These are phyloP conservation scores for Ctenopoma kingsleyae DNA, from an alignment of 2,797 vertebrate species.

Conservation along the genomic window DNA sequence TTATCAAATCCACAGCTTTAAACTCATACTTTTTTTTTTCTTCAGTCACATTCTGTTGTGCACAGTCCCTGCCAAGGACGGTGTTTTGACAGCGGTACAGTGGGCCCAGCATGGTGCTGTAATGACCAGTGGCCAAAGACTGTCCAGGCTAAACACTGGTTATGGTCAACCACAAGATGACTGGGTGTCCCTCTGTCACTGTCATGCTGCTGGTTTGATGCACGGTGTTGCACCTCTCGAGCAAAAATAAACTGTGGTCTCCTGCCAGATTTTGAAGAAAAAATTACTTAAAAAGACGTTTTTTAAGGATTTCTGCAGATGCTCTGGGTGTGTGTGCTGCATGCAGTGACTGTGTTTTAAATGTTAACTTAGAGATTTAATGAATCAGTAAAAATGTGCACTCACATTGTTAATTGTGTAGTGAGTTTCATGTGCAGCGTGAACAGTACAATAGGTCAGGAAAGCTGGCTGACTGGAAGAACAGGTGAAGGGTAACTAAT, in stretches of 20 bases:
- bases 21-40: conserved; percentile 12
- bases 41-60: conserved; percentile 29
- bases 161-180: conserved; percentile 74
- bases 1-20: conserved; percentile 17
- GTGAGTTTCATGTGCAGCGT: neutral
- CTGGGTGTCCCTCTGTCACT: conserved; percentile 60
- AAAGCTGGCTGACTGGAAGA: neutral
- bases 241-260: conserved; percentile 62
- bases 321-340: neutral
- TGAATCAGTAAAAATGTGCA: neutral
- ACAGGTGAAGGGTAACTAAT: neutral
- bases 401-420: neutral
- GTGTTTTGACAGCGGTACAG: conserved; percentile 68
- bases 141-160: conserved; percentile 70
- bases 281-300: conserved; percentile 28
- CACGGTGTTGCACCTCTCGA: conserved; percentile 50
- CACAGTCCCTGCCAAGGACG: conserved; percentile 48
- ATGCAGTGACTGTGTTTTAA: neutral
- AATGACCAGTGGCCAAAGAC: conserved; percentile 61
- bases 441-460: conserved; percentile 3
- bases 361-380: neutral
- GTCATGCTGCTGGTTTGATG: conserved; percentile 39
- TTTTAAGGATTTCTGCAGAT: conserved; percentile 44
- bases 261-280: conserved; percentile 62
- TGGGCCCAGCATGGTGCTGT: conserved; percentile 61